Base-by-base conservation (phyloP, 2,113 vertebrate genomes). In the Corythornis madagascariensis region DNA sequence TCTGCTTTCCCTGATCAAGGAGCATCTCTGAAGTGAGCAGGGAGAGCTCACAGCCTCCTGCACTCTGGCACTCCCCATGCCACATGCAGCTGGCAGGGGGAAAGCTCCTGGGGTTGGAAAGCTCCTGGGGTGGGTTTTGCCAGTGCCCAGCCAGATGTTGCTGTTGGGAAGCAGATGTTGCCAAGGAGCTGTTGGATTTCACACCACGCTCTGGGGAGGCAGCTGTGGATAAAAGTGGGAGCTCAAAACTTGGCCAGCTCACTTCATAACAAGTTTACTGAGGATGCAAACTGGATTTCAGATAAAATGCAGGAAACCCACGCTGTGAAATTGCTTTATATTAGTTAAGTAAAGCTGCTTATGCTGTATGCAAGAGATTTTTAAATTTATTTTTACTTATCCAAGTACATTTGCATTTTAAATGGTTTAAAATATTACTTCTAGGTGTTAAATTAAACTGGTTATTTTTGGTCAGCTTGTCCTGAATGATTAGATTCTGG, bases 151-250 rank as follows among this genome's bases (percentile, higher is more conserved):
- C 61, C 63, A 4, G 77, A 65, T 67, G 83, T 88, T 72, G 52
- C 67, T 78, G 25, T 19, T 42, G 80, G 40, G 31, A 50, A 78
- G 66, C 60, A 90, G 80, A 40, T 50, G 69, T 1, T 79, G 66
- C 59, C 59, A 38, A 42, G 17, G 14, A 40, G 6, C 18, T 81
- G 93, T 71, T 95, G 94, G 85, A 80, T 94, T 89, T 80, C 84
- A 19, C 40, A 29, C 10, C 25, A 7, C 1, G 19, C 76, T 83
- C 53, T 78, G 86, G 63, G 48, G 66, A 83, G 52, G 74, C 65
- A 85, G 11, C 64, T 40, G 3, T 20, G 63, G 90, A 12, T 45
- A 74, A 52, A 90, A 87, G 79, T 83, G 81, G 71, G 90, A 89
- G 79, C 4, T 0, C 7, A 7, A 20, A 86, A 76, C 70, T 55